Base-by-base conservation (phyloP, 2,113 vertebrate genomes). In the Globicephala melas region DNA sequence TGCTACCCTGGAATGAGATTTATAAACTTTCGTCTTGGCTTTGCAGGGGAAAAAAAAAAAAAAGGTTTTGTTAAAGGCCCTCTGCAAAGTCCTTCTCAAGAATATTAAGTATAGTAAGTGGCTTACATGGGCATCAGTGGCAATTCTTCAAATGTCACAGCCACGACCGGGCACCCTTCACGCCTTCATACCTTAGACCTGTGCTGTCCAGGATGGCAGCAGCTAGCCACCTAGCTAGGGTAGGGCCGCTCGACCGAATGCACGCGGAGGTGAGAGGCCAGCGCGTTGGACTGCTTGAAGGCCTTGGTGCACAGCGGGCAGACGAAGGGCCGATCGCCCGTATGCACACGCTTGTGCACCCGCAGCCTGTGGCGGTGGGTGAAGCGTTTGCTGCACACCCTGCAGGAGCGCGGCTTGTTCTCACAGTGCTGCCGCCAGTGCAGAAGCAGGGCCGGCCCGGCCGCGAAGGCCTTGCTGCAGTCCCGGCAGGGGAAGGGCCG, bases 261-360 rank as follows among this genome's bases (percentile, higher is more conserved):
- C 4, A 98, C 97, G 0, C 98, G 38, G 28, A 87, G 91, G 0
- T 98, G 98, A 1, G 98, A 98, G 0, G 97, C 93, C 36, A 98
- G 91, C 0, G 98, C 97, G 1, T 98, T 98, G 84, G 96, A 97
- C 1, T 98, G 97, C 90, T 98, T 97, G 97, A 98, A 98, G 20
- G 83, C 97, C 53, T 98, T 98, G 0, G 97, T 96, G 0, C 98
- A 98, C 7, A 98, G 93, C 0, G 84, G 85, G 74, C 98, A 98
- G 5, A 92, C 3, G 1, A 98, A 98, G 98, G 98, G 5, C 98
- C 98, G 2, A 62, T 82, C 58, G 5, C 81, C 38, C 0, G 38
- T 63, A 26, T 44, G 81, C 81, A 63, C 58, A 6, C 98, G 80
- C 79, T 98, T 96, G 5, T 98, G 98, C 3, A 98, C 98, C 63